Evolutionary conservation across 2,797 vertebrate species (phyloP), one percentile per base, ranked within the genome.

Genomic region (Sebastes minor): DNA sequence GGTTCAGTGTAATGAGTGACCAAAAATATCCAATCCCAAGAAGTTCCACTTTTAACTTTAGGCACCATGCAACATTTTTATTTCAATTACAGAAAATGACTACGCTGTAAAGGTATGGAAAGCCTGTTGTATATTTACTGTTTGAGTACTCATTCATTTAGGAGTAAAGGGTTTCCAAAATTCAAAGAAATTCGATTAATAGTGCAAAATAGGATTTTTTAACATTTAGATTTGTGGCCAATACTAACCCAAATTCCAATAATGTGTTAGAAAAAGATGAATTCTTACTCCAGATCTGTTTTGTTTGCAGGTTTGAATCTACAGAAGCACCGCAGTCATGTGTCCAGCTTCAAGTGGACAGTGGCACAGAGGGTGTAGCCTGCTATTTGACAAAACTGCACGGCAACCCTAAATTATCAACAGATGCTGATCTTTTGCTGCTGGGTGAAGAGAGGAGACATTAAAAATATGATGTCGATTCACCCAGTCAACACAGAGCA

Each of bases 401-500:
- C 25, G n/a, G 38, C 28, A 85, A 74, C 61, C 72, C 38, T 59
- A 55, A 81, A 82, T 84, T 72, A 81, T 66, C 42, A 67, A 81
- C 82, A 80, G 68, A 74, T 59, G 76, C 25, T 81, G 74, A 65
- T 42, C 53, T 14, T 66, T 6, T 23, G 22, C 20, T 35, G 23
- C 32, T 65, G 42, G 38, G 22, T 61, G 49, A 69, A 74, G 55
- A 81, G 64, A 78, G 38, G 12, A n/a, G 33, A 76, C 55, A 77
- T 65, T 35, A 55, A 62, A 61, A 61, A 71, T 60, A 61, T 66
- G 73, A 87, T 81, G 85, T 75, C 30, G 4, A 81, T 79, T 86
- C 69, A 69, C 71, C 77, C 56, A 78, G 78, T 89, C 86, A 86
- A 86, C 86, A 80, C 78, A 30, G 61, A 61, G 76, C 66, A 85